Evolutionary conservation across 2,888 invertebrate species (phyloP), one percentile per base, ranked within the genome.

Genomic region (Oscheius sp.): DNA sequence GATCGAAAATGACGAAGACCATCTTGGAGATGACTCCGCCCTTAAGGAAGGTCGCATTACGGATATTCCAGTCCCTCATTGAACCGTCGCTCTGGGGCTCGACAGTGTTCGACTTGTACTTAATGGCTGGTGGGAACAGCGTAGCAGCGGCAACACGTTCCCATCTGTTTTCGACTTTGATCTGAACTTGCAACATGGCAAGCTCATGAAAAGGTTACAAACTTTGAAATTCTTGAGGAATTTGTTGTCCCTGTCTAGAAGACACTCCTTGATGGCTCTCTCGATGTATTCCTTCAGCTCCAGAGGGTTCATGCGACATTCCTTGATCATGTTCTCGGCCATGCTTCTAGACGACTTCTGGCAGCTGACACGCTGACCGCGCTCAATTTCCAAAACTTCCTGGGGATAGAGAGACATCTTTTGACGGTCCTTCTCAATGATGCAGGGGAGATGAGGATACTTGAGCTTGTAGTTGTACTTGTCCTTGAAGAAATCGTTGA

Each of bases 281-380:
- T 75, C 66, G 29, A 79, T 62, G 10, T 73, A 37, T 21, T 74
- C 47, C 37, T 58, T 11, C 29, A 77, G 37, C 37, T 78, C 59
- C 4, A 11, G 29, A 7, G 79, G 79, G 13, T 50, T 50, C 77
- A 73, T 66, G 47, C 78, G 77, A 13, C 77, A 77, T 53, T 73
- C 59, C 60, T 74, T 55, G 51, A 76, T 76, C 70, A 68, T 70
- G n/a, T 57, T 58, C 51, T 76, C 76, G 13, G 32, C 68, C 68
- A 62, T 3, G 7, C 11, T 3, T 10, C 10, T 35, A 13, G 71
- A 55, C 1, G 76, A 50, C 53, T 78, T 78, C 9, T 57, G 48
- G 42, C 53, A 65, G 59, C 29, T 48, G 29, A 78, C 78, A 21
- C 78, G 50, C 55, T 78, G 78, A 33, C 76, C 76, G 1, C 74